A percentile compares a stretch with the other conserved stretches of the same genome.
These are phyloP conservation scores for Tholera decimalis DNA, from an alignment of 2,888 invertebrate genomes.

Conservation along the genomic window DNA sequence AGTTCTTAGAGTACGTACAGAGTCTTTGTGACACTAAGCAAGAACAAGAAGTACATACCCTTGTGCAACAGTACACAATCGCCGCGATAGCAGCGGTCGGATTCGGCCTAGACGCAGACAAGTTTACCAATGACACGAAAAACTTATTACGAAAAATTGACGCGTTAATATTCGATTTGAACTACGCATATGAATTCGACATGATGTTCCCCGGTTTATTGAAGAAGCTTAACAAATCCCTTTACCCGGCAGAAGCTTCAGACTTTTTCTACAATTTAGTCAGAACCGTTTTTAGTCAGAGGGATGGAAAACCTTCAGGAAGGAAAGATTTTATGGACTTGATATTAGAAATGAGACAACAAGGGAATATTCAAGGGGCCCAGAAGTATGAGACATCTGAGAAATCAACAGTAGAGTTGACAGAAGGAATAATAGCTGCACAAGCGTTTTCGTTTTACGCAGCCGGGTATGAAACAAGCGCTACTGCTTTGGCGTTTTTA, in stretches of 20 bases:
- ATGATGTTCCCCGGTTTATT: constrained; percentile 66
- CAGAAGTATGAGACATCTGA: background rate
- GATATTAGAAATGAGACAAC: constrained; percentile 52
- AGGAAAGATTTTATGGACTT: constrained; percentile 71
- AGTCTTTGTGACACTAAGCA: constrained; percentile 3
- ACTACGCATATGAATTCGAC: constrained; percentile 45
- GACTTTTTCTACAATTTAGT: constrained; percentile 8
- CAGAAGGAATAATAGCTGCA: constrained; percentile 9
- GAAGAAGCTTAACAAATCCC: constrained; percentile 54
- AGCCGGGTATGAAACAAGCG: constrained; percentile 7
- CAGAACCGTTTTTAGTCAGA: constrained; percentile 32
- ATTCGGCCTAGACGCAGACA: constrained; percentile 12
- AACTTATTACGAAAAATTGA: background rate
- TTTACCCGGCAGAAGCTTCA: constrained; percentile 41
- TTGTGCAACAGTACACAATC: constrained; percentile 5
- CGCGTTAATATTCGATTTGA: constrained; percentile 45
- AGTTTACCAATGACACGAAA: constrained; percentile 9
- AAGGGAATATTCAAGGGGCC: background rate
- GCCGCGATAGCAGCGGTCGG: background rate
- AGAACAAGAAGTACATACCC: constrained; percentile 13
- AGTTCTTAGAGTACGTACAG: constrained; percentile 6
- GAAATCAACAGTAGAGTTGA: background rate
- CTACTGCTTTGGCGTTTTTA: constrained; percentile 5
- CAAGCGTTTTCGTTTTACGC: constrained; percentile 12
- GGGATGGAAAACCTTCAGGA: constrained; percentile 56